Evolutionary conservation across 2,888 invertebrate genomes (phyloP).

Genomic region (Synergus laeviventris): DNA sequence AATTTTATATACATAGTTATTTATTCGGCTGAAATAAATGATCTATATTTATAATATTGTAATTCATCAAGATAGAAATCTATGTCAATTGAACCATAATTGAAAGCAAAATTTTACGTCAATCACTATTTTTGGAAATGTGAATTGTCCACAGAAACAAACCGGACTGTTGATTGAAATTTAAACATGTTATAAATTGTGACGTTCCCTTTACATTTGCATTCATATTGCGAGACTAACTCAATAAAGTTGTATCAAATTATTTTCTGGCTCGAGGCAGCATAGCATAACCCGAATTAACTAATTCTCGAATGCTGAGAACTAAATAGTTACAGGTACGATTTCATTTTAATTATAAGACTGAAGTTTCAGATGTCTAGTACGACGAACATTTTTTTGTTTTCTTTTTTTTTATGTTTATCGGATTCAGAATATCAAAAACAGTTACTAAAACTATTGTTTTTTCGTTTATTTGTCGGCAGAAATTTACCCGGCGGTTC

Average conservation of each 20-base stretch:
- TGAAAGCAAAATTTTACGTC: neutral
- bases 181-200: neutral
- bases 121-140: neutral
- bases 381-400: too few relatives aligned
- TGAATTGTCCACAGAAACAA: neutral
- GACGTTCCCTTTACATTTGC: neutral
- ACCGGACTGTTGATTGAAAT: neutral
- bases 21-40: neutral
- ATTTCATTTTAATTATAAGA: too few relatives aligned
- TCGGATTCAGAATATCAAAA: too few relatives aligned
- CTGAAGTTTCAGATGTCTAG: too few relatives aligned
- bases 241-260: neutral
- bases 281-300: neutral
- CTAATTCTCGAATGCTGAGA: neutral
- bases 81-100: neutral
- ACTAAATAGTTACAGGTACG: neutral
- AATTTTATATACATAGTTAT: neutral
- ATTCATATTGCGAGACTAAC: slow-evolving; percentile 3
- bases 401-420: too few relatives aligned
- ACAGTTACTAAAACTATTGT: too few relatives aligned
- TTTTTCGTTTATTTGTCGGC: too few relatives aligned
- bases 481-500: too few relatives aligned
- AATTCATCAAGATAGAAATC: neutral
- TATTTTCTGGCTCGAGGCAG: neutral
- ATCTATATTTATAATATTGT: neutral